Evolutionary conservation across 1,140 invertebrate genomes (phyloP), one percentile per base, ranked within the genome.

Genomic region (Physella acuta): DNA sequence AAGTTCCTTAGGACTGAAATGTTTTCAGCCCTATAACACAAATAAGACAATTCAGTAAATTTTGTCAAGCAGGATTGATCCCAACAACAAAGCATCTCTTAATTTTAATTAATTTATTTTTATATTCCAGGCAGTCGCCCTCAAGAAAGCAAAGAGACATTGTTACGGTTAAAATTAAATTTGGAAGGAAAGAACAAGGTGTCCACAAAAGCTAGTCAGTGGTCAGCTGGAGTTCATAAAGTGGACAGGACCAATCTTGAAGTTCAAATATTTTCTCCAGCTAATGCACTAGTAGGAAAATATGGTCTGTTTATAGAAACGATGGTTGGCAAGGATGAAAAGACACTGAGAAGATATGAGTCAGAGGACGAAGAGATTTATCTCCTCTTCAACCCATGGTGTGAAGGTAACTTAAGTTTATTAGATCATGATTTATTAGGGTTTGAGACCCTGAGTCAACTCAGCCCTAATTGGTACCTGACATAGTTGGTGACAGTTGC

Each of bases 301-400:
- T 80, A 80, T 64, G 33, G 63, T 31, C 20, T 79, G 4, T 73
- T 64, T 51, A 67, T 80, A 26, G 79, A 77, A 69, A 80, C 76
- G 0, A 66, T 61, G 24, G 37, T 65, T 39, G 37, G 53, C n/a
- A 64, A 68, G 20, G 31, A 70, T 1, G 71, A 70, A 4, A 49
- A 73, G 14, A 28, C 55, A 4, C 53, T 60, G 4, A 68, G 66
- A 11, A 39, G 70, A 4, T 68, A 60, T 53, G 68, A 75, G 28
- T 17, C 70, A 31, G 56, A 73, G 14, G 65, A 73, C 24, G 70
- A 70, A 14, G 51, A 71, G 14, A 78, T 93, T 39, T 93, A 91
- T 81, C 81, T 94, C 14, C 84, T 94, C 1, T 94, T 94, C 78
- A 98, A 98, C 87, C 92, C 93, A 4, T 97, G 92, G 92, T 87